These are phyloP conservation scores for Megaustenia siamemsis DNA, from an alignment of 2,888 invertebrate species.

Conservation along the genomic window DNA sequence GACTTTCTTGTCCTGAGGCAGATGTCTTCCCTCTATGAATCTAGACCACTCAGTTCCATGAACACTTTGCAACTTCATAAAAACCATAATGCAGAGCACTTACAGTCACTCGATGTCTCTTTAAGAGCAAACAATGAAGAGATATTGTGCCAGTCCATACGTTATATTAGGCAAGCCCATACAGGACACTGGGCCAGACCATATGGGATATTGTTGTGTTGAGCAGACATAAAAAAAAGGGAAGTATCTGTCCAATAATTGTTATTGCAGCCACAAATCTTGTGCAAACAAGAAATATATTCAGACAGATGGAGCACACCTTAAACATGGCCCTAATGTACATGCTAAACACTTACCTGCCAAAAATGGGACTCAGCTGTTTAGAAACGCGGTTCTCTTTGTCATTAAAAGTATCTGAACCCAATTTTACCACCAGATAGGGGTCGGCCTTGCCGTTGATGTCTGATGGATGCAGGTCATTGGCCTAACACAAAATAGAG, in stretches of 20 bases:
- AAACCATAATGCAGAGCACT: neutral
- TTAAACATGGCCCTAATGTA: neutral
- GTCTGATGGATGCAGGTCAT: slow-evolving; percentile 81
- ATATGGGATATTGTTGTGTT: too few species aligned
- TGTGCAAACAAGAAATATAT: neutral
- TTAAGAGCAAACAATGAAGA: too few species aligned
- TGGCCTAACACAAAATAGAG: too few species aligned
- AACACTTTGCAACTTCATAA: neutral
- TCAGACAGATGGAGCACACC: neutral
- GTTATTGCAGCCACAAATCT: neutral
- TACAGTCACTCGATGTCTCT: too few species aligned
- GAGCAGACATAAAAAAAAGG: neutral
- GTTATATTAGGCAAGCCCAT: too few species aligned
- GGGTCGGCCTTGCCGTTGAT: slow-evolving; percentile 87
- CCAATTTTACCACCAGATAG: slow-evolving; percentile 91
- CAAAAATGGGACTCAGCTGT: slow-evolving; percentile 94
- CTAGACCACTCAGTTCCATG: neutral
- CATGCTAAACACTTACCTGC: slow-evolving; percentile 81
- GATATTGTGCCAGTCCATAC: too few species aligned
- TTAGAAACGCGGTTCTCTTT: slow-evolving; percentile 94
- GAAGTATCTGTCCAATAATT: neutral
- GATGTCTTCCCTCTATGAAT: too few species aligned
- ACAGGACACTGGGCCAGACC: too few species aligned
- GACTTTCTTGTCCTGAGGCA: too few species aligned
- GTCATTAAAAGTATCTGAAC: slow-evolving; percentile 89